Evolutionary conservation across 1,140 invertebrate species (phyloP).

Genomic region (Ips typographus): DNA sequence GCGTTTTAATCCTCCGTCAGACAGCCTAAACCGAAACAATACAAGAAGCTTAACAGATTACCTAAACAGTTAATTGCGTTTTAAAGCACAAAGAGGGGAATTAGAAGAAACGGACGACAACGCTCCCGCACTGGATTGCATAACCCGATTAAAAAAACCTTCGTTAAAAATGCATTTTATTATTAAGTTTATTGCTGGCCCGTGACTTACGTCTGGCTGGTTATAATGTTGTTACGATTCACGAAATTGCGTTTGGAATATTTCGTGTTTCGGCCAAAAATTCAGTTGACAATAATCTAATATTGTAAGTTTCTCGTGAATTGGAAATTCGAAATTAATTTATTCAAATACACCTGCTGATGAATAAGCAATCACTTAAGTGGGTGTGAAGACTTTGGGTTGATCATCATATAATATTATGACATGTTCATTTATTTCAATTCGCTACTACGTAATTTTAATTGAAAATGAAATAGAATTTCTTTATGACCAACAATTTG

Average conservation of each 20-base stretch:
- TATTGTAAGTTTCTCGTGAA: too few species aligned
- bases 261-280: too few species aligned
- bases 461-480: too few species aligned
- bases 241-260: neutral
- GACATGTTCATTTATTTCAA: too few species aligned
- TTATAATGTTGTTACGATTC: neutral
- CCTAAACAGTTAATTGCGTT: constrained; percentile 19
- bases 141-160: constrained; percentile 10
- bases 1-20: neutral
- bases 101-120: constrained; percentile 12
- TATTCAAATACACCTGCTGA: too few species aligned
- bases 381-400: too few species aligned
- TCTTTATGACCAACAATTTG: too few species aligned
- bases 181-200: neutral
- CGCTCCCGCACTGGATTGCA: neutral
- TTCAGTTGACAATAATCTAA: too few species aligned
- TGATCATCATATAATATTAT: too few species aligned
- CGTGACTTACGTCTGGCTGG: neutral
- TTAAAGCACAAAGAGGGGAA: neutral
- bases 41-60: constrained; percentile 19
- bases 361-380: too few species aligned
- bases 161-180: constrained; percentile 5
- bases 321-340: too few species aligned
- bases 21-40: neutral
- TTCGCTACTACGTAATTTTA: too few species aligned